Percentiles rank a stretch among this genome's conserved stretches.
phyloP scores from a whole-genome alignment of 2,888 invertebrate species.

The Ornithoptera alexandrae region DNA sequence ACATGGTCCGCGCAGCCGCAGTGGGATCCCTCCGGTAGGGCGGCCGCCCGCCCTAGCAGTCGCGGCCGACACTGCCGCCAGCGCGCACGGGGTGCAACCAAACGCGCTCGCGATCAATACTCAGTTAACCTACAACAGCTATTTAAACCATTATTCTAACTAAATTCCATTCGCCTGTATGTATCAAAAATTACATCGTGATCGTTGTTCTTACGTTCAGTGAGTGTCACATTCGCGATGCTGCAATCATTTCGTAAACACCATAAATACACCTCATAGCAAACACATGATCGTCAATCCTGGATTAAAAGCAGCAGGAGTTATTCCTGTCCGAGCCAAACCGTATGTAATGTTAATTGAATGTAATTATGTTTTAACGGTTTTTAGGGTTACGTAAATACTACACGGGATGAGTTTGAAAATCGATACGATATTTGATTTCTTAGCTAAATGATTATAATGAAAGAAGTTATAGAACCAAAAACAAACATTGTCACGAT shows the following conservation, averaged over 20 bases:
- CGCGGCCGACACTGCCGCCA: slow-evolving; percentile 74
- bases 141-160: slow-evolving; percentile 27
- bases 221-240: slow-evolving; percentile 45
- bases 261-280: slow-evolving; percentile 56
- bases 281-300: slow-evolving; percentile 64
- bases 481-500: background rate
- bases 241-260: slow-evolving; percentile 46
- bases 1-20: slow-evolving; percentile 60
- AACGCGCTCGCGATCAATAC: slow-evolving; percentile 64
- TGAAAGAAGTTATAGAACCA: background rate
- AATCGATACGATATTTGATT: slow-evolving; percentile 59
- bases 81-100: slow-evolving; percentile 61
- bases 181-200: slow-evolving; percentile 7
- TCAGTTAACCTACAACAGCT: slow-evolving; percentile 39
- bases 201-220: slow-evolving; percentile 25
- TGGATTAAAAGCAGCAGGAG: slow-evolving; percentile 40
- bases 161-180: slow-evolving; percentile 21
- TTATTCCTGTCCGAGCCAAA: slow-evolving; percentile 45
- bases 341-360: slow-evolving; percentile 38
- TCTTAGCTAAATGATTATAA: slow-evolving; percentile 5
- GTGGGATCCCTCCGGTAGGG: slow-evolving; percentile 42
- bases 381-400: slow-evolving; percentile 65
- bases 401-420: slow-evolving; percentile 42
- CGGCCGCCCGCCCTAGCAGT: slow-evolving; percentile 58
- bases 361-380: slow-evolving; percentile 38